phyloP scores from a whole-genome alignment of 2,888 invertebrate species.

The Tromatobia lineatoria region DNA sequence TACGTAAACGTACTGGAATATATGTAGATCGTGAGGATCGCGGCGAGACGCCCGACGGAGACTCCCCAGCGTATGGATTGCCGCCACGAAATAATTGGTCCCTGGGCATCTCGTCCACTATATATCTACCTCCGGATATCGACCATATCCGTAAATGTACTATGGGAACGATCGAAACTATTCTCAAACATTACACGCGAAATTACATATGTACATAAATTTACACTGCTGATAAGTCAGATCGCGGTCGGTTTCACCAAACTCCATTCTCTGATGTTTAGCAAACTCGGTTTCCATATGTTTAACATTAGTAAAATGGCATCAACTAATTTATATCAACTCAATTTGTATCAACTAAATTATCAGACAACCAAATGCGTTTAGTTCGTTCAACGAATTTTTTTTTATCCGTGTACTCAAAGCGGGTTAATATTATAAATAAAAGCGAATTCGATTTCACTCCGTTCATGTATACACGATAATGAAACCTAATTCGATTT shows the following conservation, averaged over 20 bases:
- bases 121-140: conserved; percentile 16
- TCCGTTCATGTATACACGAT: too few species aligned
- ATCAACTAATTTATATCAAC: too few species aligned
- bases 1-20: conserved; percentile 34
- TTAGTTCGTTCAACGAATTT: too few species aligned
- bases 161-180: conserved; percentile 22
- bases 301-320: too few species aligned
- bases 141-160: conserved; percentile 11
- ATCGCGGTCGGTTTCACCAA: background rate
- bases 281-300: too few species aligned
- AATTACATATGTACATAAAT: conserved; percentile 29
- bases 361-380: too few species aligned
- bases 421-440: too few species aligned
- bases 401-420: too few species aligned
- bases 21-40: conserved; percentile 60
- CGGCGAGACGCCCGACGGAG: conserved; percentile 21
- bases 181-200: background rate
- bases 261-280: background rate
- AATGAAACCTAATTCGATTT: too few species aligned
- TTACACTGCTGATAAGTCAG: background rate
- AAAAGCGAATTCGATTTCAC: too few species aligned
- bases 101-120: conserved; percentile 41
- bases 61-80: conserved; percentile 52
- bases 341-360: too few species aligned
- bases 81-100: conserved; percentile 69